Evolutionary conservation across 2,113 vertebrate species (phyloP).

Genomic region (Eretmodus cyanostictus): DNA sequence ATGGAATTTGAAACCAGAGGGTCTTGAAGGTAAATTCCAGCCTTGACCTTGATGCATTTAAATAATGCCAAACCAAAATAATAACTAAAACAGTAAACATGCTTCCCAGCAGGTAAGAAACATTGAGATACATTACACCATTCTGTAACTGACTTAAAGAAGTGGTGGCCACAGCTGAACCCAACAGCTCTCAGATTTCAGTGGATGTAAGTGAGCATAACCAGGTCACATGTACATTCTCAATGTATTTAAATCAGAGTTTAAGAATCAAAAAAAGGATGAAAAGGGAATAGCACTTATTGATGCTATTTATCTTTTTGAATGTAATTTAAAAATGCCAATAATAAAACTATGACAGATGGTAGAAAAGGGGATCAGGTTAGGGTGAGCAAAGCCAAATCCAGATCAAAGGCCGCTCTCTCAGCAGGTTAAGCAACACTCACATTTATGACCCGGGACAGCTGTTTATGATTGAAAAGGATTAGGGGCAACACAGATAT

Average conservation of each 20-base stretch:
- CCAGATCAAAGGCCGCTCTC: conserved; percentile 54
- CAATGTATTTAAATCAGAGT: neutral
- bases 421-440: conserved; percentile 54
- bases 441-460: conserved; percentile 58
- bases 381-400: conserved; percentile 39
- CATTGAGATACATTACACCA: neutral
- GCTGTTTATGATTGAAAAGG: conserved; percentile 61
- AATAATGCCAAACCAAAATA: neutral
- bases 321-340: conserved; percentile 24
- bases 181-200: neutral
- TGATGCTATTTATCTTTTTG: neutral
- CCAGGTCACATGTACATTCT: neutral
- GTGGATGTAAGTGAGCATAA: neutral
- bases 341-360: conserved; percentile 52
- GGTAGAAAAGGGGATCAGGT: conserved; percentile 41
- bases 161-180: neutral
- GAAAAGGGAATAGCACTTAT: neutral
- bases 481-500: conserved; percentile 58
- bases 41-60: conserved; percentile 18
- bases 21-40: neutral
- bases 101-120: neutral
- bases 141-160: neutral
- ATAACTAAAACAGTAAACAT: neutral
- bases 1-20: neutral
- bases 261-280: neutral